Base-by-base conservation (phyloP, 1,140 invertebrate genomes). In the Meteorus sp. region DNA sequence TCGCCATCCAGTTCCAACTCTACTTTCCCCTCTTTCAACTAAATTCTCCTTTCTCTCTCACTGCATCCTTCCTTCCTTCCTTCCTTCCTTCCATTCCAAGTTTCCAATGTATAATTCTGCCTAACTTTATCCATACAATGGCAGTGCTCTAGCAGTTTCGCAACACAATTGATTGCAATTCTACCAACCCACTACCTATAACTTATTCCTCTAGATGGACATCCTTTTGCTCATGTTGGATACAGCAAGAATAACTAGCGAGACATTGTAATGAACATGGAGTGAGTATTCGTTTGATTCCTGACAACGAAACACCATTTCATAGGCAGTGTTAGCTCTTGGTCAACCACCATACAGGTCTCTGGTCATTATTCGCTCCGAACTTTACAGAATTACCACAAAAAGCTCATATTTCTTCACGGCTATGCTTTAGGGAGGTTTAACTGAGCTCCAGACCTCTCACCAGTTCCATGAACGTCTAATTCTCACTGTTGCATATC, bases 61-160 rank as follows among this genome's bases (percentile, higher is more conserved):
- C 50, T 57, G 43, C 60, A 55, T 60, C 56, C 55, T 51, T 59
- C 50, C 44, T 47, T 60, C 15, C 56, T 59, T 56, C 56, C 56
- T 60, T 62, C 47, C 56, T 50, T 66, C 68, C 68, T 68, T 67
- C 65, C 66, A 63, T 69, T 69, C 65, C 71, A 69, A 73, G 64
- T 74, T 76, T 74, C 70, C 69, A 74, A 74, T 76, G 71, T 76
- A 74, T 76, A 76, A 74, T 76, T 76, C 71, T 70, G 66, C 67
- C 72, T 69, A 74, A 67, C 73, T 74, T 73, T 69, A 56, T 58
- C 66, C 71, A 65, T n/a, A 74, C 71, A 73, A 74, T 73, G 67
- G 66, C 66, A 72, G 66, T 71, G 71, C 72, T 67, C 64, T 65
- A 55, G 63, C 69, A 72, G 67, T 74, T 76, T 65, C 67, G 65